These are phyloP conservation scores for Heliconius erato DNA, from an alignment of 2,888 invertebrate species.

Conservation along the genomic window DNA sequence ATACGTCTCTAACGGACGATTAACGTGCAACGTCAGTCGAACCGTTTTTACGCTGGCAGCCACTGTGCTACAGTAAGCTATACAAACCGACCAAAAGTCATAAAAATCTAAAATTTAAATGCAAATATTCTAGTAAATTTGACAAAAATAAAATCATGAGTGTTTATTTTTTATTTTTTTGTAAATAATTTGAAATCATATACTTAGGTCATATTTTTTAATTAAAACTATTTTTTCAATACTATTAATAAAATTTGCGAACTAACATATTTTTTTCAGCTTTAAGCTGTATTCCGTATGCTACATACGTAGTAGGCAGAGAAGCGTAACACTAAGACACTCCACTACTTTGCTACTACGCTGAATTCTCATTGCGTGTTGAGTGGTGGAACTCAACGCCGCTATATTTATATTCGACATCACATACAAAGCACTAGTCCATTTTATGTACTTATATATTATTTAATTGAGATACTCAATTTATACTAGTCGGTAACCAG, in stretches of 20 bases:
- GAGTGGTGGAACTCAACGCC: no score
- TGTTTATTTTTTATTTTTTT: no score
- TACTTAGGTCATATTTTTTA: neutral
- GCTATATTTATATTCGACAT: neutral
- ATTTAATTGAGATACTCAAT: conserved; percentile 30
- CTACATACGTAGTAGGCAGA: no score
- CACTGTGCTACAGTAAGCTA: conserved; percentile 55
- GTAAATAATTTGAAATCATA: neutral
- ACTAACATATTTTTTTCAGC: neutral
- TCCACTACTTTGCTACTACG: no score
- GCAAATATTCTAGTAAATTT: neutral
- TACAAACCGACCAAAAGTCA: conserved; percentile 11
- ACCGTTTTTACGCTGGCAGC: conserved; percentile 66
- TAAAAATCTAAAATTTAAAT: neutral
- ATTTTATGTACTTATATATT: conserved; percentile 3
- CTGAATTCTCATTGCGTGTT: no score
- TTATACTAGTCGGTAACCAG: conserved; percentile 58
- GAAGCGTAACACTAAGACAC: no score
- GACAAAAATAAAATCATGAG: no score
- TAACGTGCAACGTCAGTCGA: conserved; percentile 76
- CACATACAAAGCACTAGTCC: neutral
- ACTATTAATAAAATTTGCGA: neutral
- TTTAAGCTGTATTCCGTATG: no score
- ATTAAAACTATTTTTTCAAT: neutral
- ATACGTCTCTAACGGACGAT: conserved; percentile 83